Evolutionary conservation across 2,888 invertebrate species (phyloP).

Genomic region (Eumacrocentrus americanus): DNA sequence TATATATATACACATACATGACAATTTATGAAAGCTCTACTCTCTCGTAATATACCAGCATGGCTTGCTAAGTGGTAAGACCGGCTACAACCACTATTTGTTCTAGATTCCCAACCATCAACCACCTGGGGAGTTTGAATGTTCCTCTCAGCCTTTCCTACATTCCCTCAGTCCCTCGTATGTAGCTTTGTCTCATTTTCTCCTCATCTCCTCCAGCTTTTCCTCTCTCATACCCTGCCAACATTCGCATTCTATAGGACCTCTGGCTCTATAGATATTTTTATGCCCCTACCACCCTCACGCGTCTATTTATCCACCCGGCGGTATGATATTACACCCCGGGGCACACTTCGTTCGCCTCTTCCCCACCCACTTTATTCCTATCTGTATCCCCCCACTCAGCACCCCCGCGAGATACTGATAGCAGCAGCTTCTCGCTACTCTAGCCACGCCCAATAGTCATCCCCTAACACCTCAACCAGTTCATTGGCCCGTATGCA

Average conservation of each 20-base stretch:
- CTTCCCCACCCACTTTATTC: conserved; percentile 12
- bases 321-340: conserved; percentile 61
- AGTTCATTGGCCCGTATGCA: conserved; percentile 57
- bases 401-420: conserved; percentile 8
- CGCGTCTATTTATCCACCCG: conserved; percentile 60
- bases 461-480: conserved; percentile 49
- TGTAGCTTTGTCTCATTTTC: no score
- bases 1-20: no score
- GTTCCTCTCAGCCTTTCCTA: neutral
- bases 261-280: neutral
- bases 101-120: neutral
- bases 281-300: conserved; percentile 29
- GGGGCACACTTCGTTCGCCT: conserved; percentile 52
- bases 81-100: neutral
- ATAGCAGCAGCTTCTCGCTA: conserved; percentile 24
- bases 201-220: no score
- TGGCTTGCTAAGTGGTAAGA: neutral
- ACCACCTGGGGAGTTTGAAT: neutral
- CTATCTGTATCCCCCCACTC: conserved; percentile 18
- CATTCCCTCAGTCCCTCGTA: neutral
- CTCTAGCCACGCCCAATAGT: conserved; percentile 54
- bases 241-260: conserved; percentile 7
- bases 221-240: no score
- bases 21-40: no score
- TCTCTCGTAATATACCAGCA: no score